These are phyloP conservation scores for Ciconia maguari DNA, from an alignment of 2,113 vertebrate genomes.

Conservation along the genomic window DNA sequence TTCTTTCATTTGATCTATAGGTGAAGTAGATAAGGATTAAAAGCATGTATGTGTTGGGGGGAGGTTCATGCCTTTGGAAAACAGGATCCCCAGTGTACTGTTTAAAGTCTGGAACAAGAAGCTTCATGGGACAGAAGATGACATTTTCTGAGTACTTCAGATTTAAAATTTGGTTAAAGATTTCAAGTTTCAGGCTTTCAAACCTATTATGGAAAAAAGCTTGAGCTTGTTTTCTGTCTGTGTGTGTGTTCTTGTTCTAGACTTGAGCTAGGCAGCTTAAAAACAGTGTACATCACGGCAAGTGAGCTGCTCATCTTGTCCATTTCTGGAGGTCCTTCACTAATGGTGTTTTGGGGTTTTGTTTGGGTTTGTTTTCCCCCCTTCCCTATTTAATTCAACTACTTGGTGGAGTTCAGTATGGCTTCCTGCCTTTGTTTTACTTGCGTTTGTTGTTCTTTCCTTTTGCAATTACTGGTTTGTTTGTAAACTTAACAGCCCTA, in stretches of 20 bases:
- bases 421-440: slow-evolving; percentile 43
- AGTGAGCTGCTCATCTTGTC: not conserved
- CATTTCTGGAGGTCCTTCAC: not conserved
- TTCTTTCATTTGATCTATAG: not conserved
- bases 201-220: not conserved
- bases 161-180: not conserved
- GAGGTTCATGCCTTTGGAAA: not conserved
- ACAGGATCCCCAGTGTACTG: not conserved
- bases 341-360: not conserved
- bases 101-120: not conserved
- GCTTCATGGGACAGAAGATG: not conserved
- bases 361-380: not conserved
- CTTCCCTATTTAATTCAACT: not conserved
- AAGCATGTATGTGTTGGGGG: not conserved
- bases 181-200: not conserved
- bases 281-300: not conserved
- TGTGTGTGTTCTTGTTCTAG: not conserved
- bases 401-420: not conserved
- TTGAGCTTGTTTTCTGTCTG: not conserved
- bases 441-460: slow-evolving; percentile 38
- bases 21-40: not conserved
- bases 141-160: not conserved
- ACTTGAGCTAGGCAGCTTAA: not conserved
- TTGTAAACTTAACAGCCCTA: slow-evolving; percentile 53
- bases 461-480: slow-evolving; percentile 49